Conservation (phyloP, 2,888 invertebrate species). For the Nomada ferruginata region DNA sequence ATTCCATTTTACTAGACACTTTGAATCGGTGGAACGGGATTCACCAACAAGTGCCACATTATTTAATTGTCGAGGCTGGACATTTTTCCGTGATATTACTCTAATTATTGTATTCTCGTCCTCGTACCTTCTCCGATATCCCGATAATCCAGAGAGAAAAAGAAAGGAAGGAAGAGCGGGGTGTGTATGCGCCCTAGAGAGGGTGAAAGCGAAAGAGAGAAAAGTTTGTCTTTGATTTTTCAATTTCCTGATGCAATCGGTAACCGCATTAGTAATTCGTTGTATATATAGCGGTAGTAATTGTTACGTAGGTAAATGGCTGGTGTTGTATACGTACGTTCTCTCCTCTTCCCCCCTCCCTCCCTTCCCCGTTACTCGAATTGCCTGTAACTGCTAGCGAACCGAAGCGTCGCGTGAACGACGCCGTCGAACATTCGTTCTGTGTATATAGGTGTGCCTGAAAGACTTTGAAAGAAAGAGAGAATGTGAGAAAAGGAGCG, state of each 20-base stretch:
- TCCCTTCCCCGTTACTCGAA: conserved; percentile 64
- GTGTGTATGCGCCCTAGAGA: not conserved
- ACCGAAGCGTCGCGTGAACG: conserved; percentile 21
- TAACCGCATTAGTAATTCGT: conserved; percentile 75
- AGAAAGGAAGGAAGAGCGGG: not conserved
- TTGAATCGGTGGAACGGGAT: conserved; percentile 34
- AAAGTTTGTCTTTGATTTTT: conserved; percentile 46
- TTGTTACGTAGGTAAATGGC: conserved; percentile 81
- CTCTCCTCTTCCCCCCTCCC: conserved; percentile 56
- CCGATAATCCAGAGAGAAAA: not conserved
- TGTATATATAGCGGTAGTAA: conserved; percentile 82
- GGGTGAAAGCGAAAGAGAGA: too few species aligned
- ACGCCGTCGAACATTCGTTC: conserved; percentile 7
- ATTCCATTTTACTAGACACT: conserved; percentile 44
- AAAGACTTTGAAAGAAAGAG: conserved; percentile 1
- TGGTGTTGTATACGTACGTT: conserved; percentile 76
- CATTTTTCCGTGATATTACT: conserved; percentile 57
- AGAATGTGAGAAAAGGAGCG: not conserved
- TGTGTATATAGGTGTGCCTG: conserved; percentile 56
- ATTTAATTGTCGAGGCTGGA: conserved; percentile 59
- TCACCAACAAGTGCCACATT: conserved; percentile 56
- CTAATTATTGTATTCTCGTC: conserved; percentile 30
- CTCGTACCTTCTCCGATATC: not conserved
- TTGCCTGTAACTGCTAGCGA: conserved; percentile 51
- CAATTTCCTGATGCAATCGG: conserved; percentile 73